Evolutionary conservation across 2,113 vertebrate species (phyloP), one percentile per base, ranked within the genome.

Genomic region (Ceuthmochares aereus): DNA sequence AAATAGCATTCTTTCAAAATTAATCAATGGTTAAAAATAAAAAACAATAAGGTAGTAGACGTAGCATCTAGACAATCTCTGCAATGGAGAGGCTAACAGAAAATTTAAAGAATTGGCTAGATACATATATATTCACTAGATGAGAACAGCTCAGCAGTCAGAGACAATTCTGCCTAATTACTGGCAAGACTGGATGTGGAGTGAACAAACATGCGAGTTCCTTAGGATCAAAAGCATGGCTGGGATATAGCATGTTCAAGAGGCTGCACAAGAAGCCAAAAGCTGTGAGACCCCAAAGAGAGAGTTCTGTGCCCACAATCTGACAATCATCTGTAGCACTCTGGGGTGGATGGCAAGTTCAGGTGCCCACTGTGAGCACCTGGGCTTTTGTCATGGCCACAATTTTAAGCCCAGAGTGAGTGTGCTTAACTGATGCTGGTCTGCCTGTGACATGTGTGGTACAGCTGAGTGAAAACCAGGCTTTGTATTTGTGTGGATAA

Each of bases 11-110:
- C 6, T 82, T 87, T 96, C 68, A 85, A 97, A 89, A 94, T 75
- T 83, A 88, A 90, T 95, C 82, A 92, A 67, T 54, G 30, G 72
- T 43, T 96, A 89, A 94, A 90, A 76, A 87, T 92, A 80, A 94
- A 79, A 84, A 76, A 13, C 15, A 11, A 6, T 58, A 91, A 87
- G n/a, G 51, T 8, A 26, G 72, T 91, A 30, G 37, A 34, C 5
- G 37, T 78, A 94, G 49, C 55, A 62, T 77, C 26, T 89, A 92
- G 62, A 30, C n/a, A 19, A 45, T 40, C 40, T 40, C 40, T 89
- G 43, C 56, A 94, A 30, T 17, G 3, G 3, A 14, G 62, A 4
- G 21, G 36, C 13, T 52, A 87, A 52, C 54, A 72, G 36, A 82
- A 86, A 63, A 92, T 51, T 3, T 17, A 40, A 95, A 87, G 49